phyloP scores from a whole-genome alignment of 2,797 vertebrate species.

The Pristis pectinata region DNA sequence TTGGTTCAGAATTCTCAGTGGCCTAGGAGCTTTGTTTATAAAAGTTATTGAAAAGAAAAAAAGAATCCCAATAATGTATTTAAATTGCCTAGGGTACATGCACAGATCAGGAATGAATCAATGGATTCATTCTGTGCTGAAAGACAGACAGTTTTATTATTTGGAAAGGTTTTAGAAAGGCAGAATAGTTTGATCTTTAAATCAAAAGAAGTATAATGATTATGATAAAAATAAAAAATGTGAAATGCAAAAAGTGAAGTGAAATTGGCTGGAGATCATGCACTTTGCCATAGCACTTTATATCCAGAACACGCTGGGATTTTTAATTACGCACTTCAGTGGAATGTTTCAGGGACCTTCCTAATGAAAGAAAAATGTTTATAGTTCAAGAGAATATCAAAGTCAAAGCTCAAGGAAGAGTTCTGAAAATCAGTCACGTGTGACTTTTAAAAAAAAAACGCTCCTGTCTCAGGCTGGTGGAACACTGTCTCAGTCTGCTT shows the following conservation, averaged over 20 bases:
- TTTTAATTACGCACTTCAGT: conserved; percentile 30
- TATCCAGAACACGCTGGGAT: conserved; percentile 32
- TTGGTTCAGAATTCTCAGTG: not conserved
- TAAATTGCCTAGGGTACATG: not conserved
- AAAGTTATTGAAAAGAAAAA: not conserved
- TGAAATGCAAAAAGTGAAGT: not conserved
- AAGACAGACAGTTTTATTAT: not conserved
- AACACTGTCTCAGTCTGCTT: conserved; percentile 50
- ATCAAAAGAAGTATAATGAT: not conserved
- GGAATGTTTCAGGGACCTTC: conserved; percentile 1
- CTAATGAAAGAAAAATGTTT: conserved; percentile 27
- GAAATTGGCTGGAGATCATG: conserved; percentile 4
- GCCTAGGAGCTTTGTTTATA: conserved; percentile 13
- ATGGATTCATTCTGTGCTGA: not conserved
- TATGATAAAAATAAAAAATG: not conserved
- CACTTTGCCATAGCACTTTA: not conserved
- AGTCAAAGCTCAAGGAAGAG: conserved; percentile 29
- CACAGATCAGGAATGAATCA: not conserved
- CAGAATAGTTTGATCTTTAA: not conserved
- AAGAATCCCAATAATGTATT: not conserved
- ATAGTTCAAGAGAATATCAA: conserved; percentile 29
- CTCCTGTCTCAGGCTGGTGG: conserved; percentile 41
- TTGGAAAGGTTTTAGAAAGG: not conserved
- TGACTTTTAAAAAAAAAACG: conserved; percentile 19
- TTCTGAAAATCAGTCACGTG: conserved; percentile 33